Evolutionary conservation across 2,113 vertebrate species (phyloP).

Genomic region (Otus sunia): DNA sequence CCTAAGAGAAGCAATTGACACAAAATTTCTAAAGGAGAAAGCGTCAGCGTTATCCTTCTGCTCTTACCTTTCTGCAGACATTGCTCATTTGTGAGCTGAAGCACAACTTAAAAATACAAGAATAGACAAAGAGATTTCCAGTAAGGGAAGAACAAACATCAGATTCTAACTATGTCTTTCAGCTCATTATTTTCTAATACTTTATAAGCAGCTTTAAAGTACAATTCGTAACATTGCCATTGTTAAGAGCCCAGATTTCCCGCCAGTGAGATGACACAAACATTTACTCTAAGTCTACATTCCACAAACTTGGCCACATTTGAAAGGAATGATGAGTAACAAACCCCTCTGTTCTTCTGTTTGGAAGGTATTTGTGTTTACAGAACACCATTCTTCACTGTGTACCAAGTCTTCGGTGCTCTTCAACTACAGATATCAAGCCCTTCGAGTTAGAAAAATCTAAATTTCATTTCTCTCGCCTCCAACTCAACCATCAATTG

Average conservation of each 20-base stretch:
- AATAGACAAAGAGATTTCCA: neutral
- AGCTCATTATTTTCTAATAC: conserved; percentile 46
- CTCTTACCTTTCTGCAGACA: neutral
- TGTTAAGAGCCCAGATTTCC: conserved; percentile 48
- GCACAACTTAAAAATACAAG: neutral
- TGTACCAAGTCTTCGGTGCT: neutral
- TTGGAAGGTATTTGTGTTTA: conserved; percentile 58
- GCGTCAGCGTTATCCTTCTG: neutral
- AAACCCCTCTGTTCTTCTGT: conserved; percentile 61
- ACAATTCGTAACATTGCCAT: conserved; percentile 15
- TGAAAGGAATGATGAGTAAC: conserved; percentile 70
- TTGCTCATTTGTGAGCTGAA: neutral
- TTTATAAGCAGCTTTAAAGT: conserved; percentile 36
- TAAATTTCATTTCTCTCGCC: conserved; percentile 5
- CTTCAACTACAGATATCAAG: conserved; percentile 32
- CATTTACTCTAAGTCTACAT: conserved; percentile 64
- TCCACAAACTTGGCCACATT: conserved; percentile 55
- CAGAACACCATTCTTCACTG: conserved; percentile 49
- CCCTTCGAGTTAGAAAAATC: neutral
- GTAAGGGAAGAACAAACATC: conserved; percentile 9
- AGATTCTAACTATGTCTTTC: conserved; percentile 21
- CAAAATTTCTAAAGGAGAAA: neutral
- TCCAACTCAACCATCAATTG: neutral
- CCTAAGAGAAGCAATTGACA: neutral
- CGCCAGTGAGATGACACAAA: conserved; percentile 60